Evolutionary conservation across 2,797 vertebrate genomes (phyloP).

Genomic region (Zenarchopterus dispar): DNA sequence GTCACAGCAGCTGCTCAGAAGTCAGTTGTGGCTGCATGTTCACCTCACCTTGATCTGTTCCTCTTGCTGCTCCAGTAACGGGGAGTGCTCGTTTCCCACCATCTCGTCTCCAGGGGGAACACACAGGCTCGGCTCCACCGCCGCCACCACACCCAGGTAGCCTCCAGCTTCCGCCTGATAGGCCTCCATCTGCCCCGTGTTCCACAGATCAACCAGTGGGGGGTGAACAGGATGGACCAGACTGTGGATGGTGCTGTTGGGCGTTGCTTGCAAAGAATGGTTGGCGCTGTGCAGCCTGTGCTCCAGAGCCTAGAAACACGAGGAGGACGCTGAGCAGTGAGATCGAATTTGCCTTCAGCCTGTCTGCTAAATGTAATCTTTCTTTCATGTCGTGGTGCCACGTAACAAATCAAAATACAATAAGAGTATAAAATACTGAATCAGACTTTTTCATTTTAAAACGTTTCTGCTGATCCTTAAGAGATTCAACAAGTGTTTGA

Average conservation of each 20-base stretch:
- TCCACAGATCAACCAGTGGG: constrained; percentile 91
- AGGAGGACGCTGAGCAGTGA: constrained; percentile 7
- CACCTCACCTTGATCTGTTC: constrained; percentile 80
- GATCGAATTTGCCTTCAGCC: background rate
- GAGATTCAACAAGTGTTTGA: no score
- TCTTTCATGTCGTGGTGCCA: background rate
- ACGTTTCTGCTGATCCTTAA: no score
- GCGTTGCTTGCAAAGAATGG: constrained; percentile 85
- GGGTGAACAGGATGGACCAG: constrained; percentile 83
- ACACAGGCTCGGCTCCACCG: constrained; percentile 84
- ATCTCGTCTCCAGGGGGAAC: constrained; percentile 81
- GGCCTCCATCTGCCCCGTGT: constrained; percentile 81
- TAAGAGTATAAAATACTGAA: no score
- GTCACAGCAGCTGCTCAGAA: background rate
- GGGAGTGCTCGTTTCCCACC: constrained; percentile 86
- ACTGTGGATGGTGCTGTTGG: constrained; percentile 87
- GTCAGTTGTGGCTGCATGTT: background rate
- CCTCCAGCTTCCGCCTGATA: constrained; percentile 85
- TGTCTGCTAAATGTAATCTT: background rate
- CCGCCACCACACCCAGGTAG: constrained; percentile 84
- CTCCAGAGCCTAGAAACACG: constrained; percentile 76
- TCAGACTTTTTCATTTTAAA: no score
- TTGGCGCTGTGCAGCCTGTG: constrained; percentile 83
- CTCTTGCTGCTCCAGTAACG: constrained; percentile 89
- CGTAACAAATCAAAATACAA: background rate